phyloP scores from a whole-genome alignment of 53 echinoderm and acorn worm species.

The Pentamera pediparva region DNA sequence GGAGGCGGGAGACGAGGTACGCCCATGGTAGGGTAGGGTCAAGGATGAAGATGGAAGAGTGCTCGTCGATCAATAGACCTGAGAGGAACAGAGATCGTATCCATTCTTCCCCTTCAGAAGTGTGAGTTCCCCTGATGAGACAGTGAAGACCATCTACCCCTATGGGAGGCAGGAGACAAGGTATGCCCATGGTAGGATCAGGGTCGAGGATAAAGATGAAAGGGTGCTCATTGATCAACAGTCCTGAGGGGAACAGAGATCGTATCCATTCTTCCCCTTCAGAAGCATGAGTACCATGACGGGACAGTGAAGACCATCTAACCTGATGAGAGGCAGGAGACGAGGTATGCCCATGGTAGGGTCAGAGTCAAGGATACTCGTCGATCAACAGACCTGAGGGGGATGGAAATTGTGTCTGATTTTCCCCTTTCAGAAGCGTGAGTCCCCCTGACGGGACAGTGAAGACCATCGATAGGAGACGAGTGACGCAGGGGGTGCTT shows the following conservation, averaged over 20 bases:
- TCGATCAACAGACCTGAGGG: too few species aligned
- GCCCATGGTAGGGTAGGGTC: slow-evolving; percentile 70
- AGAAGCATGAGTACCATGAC: too few species aligned
- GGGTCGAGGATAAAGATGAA: slow-evolving; percentile 94
- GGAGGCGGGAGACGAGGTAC: slow-evolving; percentile 88
- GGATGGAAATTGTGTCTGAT: too few species aligned
- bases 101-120: too few species aligned
- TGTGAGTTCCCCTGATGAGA: slow-evolving; percentile 83
- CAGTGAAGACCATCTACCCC: slow-evolving; percentile 90
- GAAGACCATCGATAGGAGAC: slow-evolving; percentile 95
- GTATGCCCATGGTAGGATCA: slow-evolving; percentile 77
- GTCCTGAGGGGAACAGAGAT: slow-evolving; percentile 11
- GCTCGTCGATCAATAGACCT: slow-evolving; percentile 64
- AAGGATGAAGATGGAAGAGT: slow-evolving; percentile 86
- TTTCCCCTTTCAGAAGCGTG: too few species aligned
- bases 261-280: too few species aligned
- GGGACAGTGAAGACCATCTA: slow-evolving; percentile 91
- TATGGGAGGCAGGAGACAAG: slow-evolving; percentile 95
- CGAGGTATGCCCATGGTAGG: slow-evolving; percentile 73
- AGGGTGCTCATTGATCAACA: slow-evolving; percentile 77
- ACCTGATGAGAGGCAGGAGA: slow-evolving; percentile 88
- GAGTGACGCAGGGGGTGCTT: slow-evolving; percentile 66
- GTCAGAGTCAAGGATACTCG: slow-evolving; percentile 86
- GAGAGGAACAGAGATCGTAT: too few species aligned
- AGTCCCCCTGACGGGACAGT: slow-evolving; percentile 78